Percentiles rank a stretch among this genome's conserved stretches.
These are phyloP conservation scores for Melanotaenia pygmaea DNA, from an alignment of 2,797 vertebrate genomes.

Conservation along the genomic window DNA sequence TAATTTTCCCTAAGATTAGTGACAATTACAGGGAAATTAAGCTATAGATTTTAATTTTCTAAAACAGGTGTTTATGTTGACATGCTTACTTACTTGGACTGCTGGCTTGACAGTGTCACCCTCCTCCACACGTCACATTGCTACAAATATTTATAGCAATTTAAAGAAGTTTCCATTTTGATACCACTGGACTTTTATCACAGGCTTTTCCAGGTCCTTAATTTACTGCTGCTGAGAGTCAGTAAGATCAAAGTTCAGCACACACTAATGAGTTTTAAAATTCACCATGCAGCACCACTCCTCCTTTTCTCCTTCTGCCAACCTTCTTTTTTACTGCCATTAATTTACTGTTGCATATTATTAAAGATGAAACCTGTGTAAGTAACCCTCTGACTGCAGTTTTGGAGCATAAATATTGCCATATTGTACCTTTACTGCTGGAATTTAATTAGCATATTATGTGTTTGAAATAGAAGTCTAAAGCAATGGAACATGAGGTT, in stretches of 20 bases:
- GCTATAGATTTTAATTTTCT: background rate
- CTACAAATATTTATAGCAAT: background rate
- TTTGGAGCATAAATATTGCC: background rate
- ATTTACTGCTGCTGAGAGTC: conserved; percentile 56
- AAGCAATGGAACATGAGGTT: background rate
- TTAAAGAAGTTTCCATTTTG: background rate
- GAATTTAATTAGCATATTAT: conserved; percentile 31
- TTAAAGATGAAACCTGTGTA: conserved; percentile 23
- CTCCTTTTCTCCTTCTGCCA: conserved; percentile 27
- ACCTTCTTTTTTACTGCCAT: conserved; percentile 16
- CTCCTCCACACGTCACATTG: background rate
- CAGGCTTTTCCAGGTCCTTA: conserved; percentile 7
- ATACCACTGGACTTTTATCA: conserved; percentile 12
- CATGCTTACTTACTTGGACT: background rate
- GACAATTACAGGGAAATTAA: background rate
- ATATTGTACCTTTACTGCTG: conserved; percentile 10
- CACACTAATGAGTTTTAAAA: conserved; percentile 48
- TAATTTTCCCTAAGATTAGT: background rate
- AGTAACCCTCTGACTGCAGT: conserved; percentile 6
- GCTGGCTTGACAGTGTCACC: background rate
- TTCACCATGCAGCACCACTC: conserved; percentile 22
- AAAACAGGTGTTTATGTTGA: background rate
- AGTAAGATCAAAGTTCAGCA: conserved; percentile 63
- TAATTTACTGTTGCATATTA: conserved; percentile 38
- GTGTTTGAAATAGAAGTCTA: background rate